A percentile compares a stretch with the other conserved stretches of the same genome.
Evolutionary conservation across 92 coral and sea anemone genomes (phyloP).

Genomic region (Palythoa grandis): DNA sequence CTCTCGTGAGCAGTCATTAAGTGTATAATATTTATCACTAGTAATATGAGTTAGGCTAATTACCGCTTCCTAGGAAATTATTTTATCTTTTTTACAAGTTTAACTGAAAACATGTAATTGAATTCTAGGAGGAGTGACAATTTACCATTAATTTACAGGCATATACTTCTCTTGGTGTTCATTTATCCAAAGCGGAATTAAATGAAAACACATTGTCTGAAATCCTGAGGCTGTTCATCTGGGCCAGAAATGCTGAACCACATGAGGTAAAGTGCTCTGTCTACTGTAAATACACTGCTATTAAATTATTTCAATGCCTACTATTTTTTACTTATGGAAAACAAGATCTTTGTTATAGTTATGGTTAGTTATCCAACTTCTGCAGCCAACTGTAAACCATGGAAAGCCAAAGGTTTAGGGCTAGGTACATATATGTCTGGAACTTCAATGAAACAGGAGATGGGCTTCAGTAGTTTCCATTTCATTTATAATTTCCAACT

Average conservation of each 20-base stretch:
- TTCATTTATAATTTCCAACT: neutral
- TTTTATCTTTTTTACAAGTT: neutral
- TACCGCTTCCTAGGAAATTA: too few relatives aligned
- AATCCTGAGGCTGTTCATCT: slow-evolving; percentile 81
- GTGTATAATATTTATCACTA: too few relatives aligned
- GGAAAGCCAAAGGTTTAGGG: too few relatives aligned
- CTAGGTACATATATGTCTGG: too few relatives aligned
- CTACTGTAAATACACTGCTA: neutral
- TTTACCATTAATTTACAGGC: slow-evolving; percentile 64
- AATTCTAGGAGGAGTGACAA: neutral
- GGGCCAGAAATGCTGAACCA: slow-evolving; percentile 88
- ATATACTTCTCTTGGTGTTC: slow-evolving; percentile 86
- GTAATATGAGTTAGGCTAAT: too few relatives aligned
- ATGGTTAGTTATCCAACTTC: neutral
- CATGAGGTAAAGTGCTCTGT: slow-evolving; percentile 64
- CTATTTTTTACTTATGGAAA: too few relatives aligned
- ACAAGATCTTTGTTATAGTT: neutral
- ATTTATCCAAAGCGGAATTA: slow-evolving; percentile 87
- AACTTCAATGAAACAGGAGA: too few relatives aligned
- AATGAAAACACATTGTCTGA: slow-evolving; percentile 90
- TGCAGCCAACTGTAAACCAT: neutral
- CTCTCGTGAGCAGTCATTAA: too few relatives aligned
- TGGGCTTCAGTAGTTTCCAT: too few relatives aligned
- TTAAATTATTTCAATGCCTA: too few relatives aligned
- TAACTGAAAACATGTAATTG: neutral